Conservation (phyloP, 2,797 vertebrate genomes). For the Sphenopsis melanotis region DNA sequence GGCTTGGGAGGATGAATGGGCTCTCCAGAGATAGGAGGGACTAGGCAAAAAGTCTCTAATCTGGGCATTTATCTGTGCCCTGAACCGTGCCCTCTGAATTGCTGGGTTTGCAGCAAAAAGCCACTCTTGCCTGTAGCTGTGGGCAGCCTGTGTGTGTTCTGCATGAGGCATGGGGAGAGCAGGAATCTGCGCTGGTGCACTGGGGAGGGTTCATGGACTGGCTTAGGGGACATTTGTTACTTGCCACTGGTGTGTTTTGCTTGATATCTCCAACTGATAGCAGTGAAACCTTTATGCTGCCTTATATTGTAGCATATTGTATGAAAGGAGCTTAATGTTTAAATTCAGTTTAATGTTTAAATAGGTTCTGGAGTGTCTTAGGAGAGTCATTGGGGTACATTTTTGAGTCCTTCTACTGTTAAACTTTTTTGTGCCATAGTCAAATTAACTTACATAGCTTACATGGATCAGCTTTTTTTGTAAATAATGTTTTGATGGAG, state of each 20-base stretch:
- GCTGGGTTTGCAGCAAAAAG: background rate
- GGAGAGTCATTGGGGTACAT: background rate
- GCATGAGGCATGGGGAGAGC: background rate
- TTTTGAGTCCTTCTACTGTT: background rate
- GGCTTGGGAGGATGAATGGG: conserved; percentile 2
- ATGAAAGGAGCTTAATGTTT: background rate
- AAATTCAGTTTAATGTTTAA: background rate
- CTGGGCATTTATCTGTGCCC: conserved; percentile 8
- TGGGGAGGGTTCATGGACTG: background rate
- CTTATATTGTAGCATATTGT: background rate
- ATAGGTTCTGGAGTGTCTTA: background rate
- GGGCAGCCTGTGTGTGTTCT: background rate
- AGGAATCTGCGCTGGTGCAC: background rate
- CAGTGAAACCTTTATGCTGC: background rate
- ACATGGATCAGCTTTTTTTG: background rate
- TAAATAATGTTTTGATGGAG: background rate
- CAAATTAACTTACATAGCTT: background rate
- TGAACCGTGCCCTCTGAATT: background rate
- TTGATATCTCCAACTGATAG: background rate
- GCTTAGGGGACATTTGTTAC: background rate
- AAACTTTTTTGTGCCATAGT: background rate
- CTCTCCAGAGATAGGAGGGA: background rate
- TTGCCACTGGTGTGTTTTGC: background rate
- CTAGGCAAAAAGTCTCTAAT: background rate
- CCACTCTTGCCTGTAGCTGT: background rate